Evolutionary conservation across 2,113 vertebrate genomes (phyloP), one percentile per base, ranked within the genome.

Genomic region (Cololabis saira): DNA sequence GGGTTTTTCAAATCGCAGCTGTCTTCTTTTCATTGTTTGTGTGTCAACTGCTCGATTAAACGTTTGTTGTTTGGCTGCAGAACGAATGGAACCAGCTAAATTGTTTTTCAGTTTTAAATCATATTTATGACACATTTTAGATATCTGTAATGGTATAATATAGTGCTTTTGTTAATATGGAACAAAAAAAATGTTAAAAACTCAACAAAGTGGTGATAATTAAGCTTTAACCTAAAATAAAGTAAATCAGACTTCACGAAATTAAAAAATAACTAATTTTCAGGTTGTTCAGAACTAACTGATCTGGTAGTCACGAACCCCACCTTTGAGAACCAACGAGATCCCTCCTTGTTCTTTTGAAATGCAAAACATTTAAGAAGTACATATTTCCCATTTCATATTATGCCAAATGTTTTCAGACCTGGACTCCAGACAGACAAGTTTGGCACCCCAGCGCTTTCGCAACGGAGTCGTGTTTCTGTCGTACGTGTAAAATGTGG

Each of bases 11-110:
- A 22, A 3, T 61, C n/a, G 5, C 11, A 13, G 24, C 18, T 53
- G 12, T 27, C 19, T 12, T 21, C 15, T 49, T 24, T 47, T 59
- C 22, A 22, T 47, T 18, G 2, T 24, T 19, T 40, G 16, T 42
- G 5, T 47, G 6, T 21, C 18, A 12, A 49, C 10, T 12, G 12
- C 18, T 12, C 5, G 4, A 52, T 42, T 52, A 42, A 62, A 63
- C 2, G 12, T 24, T 63, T 22, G 24, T 5, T 17, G 33, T 63
- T 63, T 42, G 37, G 48, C 48, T 52, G 48, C 61, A 51, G 19
- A 21, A 51, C 3, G 3, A 30, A 64, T 24, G 22, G 13, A 49
- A 45, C 12, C 12, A 15, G 24, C 2, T 5, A 18, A 61, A 45
- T 19, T 14, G 12, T 62, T 33, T 18, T 21, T 33, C 9, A 6